Evolutionary conservation across 2,797 vertebrate species (phyloP).

Genomic region (Acropternis orthonyx): DNA sequence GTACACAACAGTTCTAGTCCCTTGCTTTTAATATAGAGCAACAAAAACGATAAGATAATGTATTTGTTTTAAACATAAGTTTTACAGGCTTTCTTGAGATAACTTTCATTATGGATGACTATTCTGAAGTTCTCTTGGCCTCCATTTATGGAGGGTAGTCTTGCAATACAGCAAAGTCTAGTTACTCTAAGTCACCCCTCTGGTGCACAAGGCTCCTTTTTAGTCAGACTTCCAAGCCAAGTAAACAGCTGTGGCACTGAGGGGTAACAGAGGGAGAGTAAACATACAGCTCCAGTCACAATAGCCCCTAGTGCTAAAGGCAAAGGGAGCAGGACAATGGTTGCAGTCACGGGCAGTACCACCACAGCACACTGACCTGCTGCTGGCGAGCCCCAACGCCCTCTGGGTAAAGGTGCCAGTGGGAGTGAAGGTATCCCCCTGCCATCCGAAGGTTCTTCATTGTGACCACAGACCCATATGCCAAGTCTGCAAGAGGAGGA

Average conservation of each 20-base stretch:
- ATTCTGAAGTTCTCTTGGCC: not conserved
- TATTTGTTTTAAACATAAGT: not conserved
- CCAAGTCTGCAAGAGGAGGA: conserved; percentile 81
- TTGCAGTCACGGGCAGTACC: not conserved
- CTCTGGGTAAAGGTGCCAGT: conserved; percentile 95
- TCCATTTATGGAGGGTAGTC: not conserved
- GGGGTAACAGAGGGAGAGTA: not conserved
- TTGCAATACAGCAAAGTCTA: not conserved
- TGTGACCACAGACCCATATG: conserved; percentile 91
- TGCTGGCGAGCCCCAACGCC: conserved; percentile 90
- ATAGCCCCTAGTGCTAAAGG: not conserved
- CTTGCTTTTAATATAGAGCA: not conserved
- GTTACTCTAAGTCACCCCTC: not conserved
- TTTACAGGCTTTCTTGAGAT: not conserved
- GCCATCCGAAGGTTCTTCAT: conserved; percentile 94
- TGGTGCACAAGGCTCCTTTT: not conserved
- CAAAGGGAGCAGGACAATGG: not conserved
- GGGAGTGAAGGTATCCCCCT: conserved; percentile 95
- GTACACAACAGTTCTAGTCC: not conserved
- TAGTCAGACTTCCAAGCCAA: not conserved
- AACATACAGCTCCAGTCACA: not conserved
- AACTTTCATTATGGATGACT: not conserved
- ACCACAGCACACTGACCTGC: conserved; percentile 80
- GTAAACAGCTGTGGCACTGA: not conserved
- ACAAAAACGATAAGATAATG: not conserved